Evolutionary conservation across 2,113 vertebrate genomes (phyloP), one percentile per base, ranked within the genome.

Genomic region (Podocnemis expansa): DNA sequence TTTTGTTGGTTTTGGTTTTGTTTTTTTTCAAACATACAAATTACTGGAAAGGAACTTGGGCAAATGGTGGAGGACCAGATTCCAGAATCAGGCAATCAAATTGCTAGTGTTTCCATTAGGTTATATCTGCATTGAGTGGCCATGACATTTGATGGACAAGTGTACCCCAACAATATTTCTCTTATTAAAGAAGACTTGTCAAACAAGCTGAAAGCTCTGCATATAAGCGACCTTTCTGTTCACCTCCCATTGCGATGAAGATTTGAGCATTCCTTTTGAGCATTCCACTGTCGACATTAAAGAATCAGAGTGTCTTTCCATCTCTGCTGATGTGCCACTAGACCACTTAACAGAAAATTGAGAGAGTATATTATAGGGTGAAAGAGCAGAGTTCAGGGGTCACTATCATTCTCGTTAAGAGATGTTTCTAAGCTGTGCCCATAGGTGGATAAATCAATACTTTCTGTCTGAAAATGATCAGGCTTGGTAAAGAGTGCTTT

Each of bases 351-450:
- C 96, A 97, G 97, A 98, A 98, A 97, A 97, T 93, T 95, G 97
- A 98, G 97, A 98, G 97, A 96, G 90, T 95, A 93, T 97, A 97
- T 98, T 97, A 97, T 90, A 38, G 93, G 94, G 97, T 97, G 91
- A 98, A 97, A 97, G 96, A 97, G 96, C 96, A 97, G 95, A 91
- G 98, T 97, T 98, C 96, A 91, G 90, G 96, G 97, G 97, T 98
- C 95, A 47, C 96, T 97, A 96, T 96, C 91, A 97, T 98, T 98
- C 97, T 98, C 98, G 97, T 98, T 98, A 98, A 97, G 97, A 95
- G 95, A 97, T 96, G 93, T 96, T 97, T 98, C 98, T 97, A 96
- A 95, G 95, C 96, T 94, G 96, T 96, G 92, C 91, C 94, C 95
- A 96, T 97, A 96, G 97, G 97, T 96, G 96, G 95, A 95, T 89